phyloP scores from a whole-genome alignment of 2,113 vertebrate genomes.

The Chionomys nivalis region DNA sequence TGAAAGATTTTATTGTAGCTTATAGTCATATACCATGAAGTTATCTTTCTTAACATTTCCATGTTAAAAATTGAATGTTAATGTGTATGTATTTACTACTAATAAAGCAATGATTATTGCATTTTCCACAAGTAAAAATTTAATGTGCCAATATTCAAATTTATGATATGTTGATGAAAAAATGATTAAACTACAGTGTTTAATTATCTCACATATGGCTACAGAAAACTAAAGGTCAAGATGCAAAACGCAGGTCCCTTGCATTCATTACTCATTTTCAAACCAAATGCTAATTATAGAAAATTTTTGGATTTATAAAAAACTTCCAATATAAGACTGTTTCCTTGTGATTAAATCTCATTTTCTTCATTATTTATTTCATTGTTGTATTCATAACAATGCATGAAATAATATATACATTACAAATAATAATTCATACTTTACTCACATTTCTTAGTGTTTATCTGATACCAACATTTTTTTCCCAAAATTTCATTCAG shows the following conservation, averaged over 20 bases:
- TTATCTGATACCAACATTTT: background rate
- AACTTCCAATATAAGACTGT: background rate
- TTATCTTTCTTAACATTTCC: constrained; percentile 18
- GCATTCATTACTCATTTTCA: background rate
- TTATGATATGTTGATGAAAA: background rate
- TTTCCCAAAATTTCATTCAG: background rate
- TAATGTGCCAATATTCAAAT: background rate
- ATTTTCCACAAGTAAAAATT: background rate
- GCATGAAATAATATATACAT: background rate
- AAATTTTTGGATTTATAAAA: background rate
- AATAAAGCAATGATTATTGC: background rate
- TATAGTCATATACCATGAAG: background rate
- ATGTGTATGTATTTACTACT: background rate
- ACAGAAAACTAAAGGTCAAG: constrained; percentile 21
- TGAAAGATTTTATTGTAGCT: constrained; percentile 37
- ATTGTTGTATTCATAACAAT: background rate
- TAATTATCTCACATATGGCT: background rate
- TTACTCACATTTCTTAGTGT: background rate
- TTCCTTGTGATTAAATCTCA: background rate
- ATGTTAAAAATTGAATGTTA: background rate
- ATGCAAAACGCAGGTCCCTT: background rate
- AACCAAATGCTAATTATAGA: background rate
- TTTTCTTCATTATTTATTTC: background rate
- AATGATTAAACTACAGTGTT: background rate
- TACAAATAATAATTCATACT: background rate